Conservation (phyloP, 2,888 invertebrate species). For the Siphlonurus alternatus region DNA sequence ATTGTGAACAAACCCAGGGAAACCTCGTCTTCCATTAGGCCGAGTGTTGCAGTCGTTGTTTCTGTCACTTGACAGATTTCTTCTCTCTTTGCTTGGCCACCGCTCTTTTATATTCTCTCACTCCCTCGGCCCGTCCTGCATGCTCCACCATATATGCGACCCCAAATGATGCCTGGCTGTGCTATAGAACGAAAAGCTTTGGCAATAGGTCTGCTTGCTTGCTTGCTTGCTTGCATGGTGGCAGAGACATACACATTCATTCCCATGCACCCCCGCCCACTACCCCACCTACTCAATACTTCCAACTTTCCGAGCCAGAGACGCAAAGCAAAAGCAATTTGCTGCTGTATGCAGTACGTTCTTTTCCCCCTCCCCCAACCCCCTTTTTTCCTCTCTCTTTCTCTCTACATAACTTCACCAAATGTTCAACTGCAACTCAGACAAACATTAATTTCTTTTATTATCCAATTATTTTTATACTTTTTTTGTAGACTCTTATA, state of each 20-base stretch:
- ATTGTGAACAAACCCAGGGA: too few relatives aligned
- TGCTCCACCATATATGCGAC: too few relatives aligned
- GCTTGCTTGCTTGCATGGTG: too few relatives aligned
- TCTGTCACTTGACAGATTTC: background rate
- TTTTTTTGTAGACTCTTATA: too few relatives aligned
- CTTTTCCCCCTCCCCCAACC: too few relatives aligned
- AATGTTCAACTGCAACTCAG: background rate
- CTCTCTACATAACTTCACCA: background rate
- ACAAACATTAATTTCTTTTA: background rate
- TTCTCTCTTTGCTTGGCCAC: background rate
- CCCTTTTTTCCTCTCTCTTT: too few relatives aligned
- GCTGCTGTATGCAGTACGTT: background rate
- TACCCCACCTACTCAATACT: too few relatives aligned
- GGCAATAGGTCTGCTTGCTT: too few relatives aligned
- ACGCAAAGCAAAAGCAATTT: background rate
- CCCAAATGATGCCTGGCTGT: too few relatives aligned
- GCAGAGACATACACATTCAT: too few relatives aligned
- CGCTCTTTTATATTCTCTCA: background rate
- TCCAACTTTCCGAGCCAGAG: background rate
- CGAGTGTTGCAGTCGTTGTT: background rate
- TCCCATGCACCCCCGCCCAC: too few relatives aligned
- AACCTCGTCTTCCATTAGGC: slow-evolving; percentile 17
- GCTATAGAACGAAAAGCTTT: too few relatives aligned
- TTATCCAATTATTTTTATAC: background rate
- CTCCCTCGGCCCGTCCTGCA: background rate